Base-by-base conservation (phyloP, 2,888 invertebrate species). In the Cepaea hortensis region DNA sequence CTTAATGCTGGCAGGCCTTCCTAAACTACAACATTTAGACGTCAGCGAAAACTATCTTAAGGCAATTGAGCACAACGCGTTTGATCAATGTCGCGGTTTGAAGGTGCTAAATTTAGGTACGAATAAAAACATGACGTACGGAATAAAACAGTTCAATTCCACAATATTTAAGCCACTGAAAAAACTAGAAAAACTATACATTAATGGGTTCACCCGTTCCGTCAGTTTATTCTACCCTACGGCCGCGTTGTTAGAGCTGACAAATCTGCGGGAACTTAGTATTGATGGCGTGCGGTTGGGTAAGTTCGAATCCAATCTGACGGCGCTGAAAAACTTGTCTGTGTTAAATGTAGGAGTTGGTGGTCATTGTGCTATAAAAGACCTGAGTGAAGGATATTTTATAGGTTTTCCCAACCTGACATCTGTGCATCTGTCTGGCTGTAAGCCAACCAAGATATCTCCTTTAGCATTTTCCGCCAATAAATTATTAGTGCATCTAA, bases 161-260 rank as follows among this genome's bases (percentile, higher is more conserved):
- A n/a, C 23, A n/a, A 48, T 72, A 72, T 81, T 81, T n/a, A 55
- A 23, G 50, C 81, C 81, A n/a, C 81, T 81, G 5, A 81, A 81
- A 72, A 50, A n/a, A 7, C 50, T 81, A 62, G 55, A 81, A 46
- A 55, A 6, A 20, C 23, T 81, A 18, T 50, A 72, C n/a, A 81
- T 81, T 72, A 70, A 81, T 50, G 81, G 81, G 20, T 81, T 81
- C 35, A 62, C 1, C 3, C 2, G 13, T 6, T 61, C 23, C n/a
- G 3, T 9, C 3, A 11, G 23, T n/a, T 0, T 0, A 0, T 1
- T 3, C n/a, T 81, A 81, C 70, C 81, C 81, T 11, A 81, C 23
- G 11, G n/a, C 48, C 7, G 70, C 15, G 0, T 48, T 81, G 70
- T 48, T 68, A n/a, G 55, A 70, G 23, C 23, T 81, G 81, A 72